These are phyloP conservation scores for Corvus moneduloides DNA, from an alignment of 2,113 vertebrate genomes.

Conservation along the genomic window DNA sequence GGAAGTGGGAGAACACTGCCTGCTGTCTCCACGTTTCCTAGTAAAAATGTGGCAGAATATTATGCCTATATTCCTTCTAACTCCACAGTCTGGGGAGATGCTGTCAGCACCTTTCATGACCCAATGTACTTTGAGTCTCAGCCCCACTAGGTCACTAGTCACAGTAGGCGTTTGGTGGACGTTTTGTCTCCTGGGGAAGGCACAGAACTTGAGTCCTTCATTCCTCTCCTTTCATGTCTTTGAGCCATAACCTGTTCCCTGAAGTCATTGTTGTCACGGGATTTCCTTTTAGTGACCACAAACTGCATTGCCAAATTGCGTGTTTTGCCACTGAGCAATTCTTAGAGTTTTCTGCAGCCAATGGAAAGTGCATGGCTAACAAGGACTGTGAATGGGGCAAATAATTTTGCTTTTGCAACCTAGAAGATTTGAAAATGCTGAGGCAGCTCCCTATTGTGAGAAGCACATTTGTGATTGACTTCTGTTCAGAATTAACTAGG, in stretches of 20 bases:
- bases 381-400: not conserved
- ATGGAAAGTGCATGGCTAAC: not conserved
- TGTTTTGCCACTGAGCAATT: not conserved
- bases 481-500: not conserved
- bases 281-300: not conserved
- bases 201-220: not conserved
- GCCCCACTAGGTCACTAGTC: not conserved
- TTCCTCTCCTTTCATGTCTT: not conserved
- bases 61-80: not conserved
- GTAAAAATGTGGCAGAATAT: not conserved
- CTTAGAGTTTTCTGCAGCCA: not conserved
- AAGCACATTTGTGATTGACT: not conserved
- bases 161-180: not conserved
- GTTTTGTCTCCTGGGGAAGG: not conserved
- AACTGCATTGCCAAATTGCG: not conserved
- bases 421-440: not conserved
- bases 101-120: slow-evolving; percentile 56
- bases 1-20: not conserved
- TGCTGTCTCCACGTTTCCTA: not conserved
- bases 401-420: not conserved
- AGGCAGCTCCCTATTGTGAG: not conserved
- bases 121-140: not conserved
- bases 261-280: not conserved
- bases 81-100: not conserved
- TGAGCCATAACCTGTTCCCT: slow-evolving; percentile 1